Base-by-base conservation (phyloP, 2,888 invertebrate species). In the Drosophila dives region DNA sequence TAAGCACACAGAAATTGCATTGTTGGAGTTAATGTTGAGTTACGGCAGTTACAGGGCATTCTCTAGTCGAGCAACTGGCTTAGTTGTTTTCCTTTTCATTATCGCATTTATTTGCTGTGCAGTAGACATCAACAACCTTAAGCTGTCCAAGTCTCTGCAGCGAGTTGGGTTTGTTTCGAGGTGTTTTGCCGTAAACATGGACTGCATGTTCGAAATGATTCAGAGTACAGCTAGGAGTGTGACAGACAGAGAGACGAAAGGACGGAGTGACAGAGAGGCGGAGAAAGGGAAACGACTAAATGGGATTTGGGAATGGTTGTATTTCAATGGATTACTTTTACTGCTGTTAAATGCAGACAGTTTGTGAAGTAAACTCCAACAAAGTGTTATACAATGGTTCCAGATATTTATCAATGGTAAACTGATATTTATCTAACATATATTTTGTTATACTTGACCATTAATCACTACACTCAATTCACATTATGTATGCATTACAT, bases 121-220 rank as follows among this genome's bases (percentile, higher is more conserved):
- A 17, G 54, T 42, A 56, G 60, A 61, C 74, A 74, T 62, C 65
- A 61, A 55, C 63, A 77, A 80, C 77, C 76, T 80, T 64, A 63
- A 77, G 71, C 80, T 80, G 76, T 71, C 80, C 76, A 71, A 58
- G 76, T 61, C 58, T 45, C 54, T 49, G 58, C 56, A 56, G 64
- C 42, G 42, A 59, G 55, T 50, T 45, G 17, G 50, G 64, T 51
- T 64, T 40, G 54, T 67, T 40, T 50, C 59, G 48, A 65, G 62
- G 64, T 78, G 76, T 74, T 55, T 74, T 55, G 64, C 54, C 53
- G 60, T 78, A 53, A 61, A 69, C 76, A 58, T 29, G 29, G 29
- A 59, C 62, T 63, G 64, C 53, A 67, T 54, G 54, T 33, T 34
- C 29, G 48, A 72, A 66, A 48, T 62, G 49, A 62, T 62, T 72